Evolutionary conservation across 1,140 invertebrate genomes (phyloP).

Genomic region (Ostrea denselamellosa): DNA sequence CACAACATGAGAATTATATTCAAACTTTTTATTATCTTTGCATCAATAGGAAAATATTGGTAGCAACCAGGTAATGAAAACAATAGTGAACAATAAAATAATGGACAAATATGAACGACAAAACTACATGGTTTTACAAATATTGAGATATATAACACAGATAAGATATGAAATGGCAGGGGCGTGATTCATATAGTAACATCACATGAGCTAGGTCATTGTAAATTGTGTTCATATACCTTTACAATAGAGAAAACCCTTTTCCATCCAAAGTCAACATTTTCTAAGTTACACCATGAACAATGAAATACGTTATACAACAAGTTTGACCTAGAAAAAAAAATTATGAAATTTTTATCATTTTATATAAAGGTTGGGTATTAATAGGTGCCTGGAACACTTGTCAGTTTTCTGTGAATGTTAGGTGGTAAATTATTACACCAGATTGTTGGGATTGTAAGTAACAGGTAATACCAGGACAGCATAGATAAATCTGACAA

Average conservation of each 20-base stretch:
- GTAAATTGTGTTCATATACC: not conserved
- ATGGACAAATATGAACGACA: not conserved
- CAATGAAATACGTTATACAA: not conserved
- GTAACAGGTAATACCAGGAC: not conserved
- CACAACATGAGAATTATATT: not conserved
- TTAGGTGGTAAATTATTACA: not conserved
- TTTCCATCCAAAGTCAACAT: not conserved
- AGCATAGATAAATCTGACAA: not conserved
- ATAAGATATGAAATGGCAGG: not conserved
- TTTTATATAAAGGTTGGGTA: slow-evolving; percentile 13
- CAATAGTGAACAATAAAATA: slow-evolving; percentile 24
- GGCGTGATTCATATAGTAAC: not conserved
- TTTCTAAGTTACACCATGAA: not conserved
- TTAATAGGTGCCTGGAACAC: not conserved
- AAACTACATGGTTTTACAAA: not conserved
- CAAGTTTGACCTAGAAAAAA: not conserved
- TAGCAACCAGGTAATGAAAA: slow-evolving; percentile 19
- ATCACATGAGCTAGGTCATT: not conserved
- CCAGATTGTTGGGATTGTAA: not conserved
- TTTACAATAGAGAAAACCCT: not conserved
- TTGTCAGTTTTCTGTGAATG: not conserved
- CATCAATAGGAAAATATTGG: slow-evolving; percentile 33
- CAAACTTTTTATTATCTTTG: not conserved
- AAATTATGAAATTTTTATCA: not conserved
- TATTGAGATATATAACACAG: not conserved